phyloP scores from a whole-genome alignment of 2,797 vertebrate species.

The Microctenopoma steveboyesi region DNA sequence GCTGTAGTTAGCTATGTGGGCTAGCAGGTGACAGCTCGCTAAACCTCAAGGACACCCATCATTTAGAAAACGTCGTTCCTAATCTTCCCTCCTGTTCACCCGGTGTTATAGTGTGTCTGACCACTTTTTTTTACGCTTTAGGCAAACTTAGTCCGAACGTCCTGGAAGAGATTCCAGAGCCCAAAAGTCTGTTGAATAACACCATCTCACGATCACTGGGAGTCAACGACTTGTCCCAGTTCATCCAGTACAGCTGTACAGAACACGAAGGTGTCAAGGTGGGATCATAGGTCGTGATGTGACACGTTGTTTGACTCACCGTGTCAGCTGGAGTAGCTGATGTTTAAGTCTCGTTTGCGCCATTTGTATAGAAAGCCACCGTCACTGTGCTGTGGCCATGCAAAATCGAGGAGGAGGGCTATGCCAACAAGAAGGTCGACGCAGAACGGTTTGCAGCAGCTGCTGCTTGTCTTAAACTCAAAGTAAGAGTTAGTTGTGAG shows the following conservation, averaged over 20 bases:
- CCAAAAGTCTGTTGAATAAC: constrained; percentile 89
- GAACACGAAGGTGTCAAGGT: constrained; percentile 89
- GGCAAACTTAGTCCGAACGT: constrained; percentile 52
- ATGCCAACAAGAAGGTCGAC: constrained; percentile 87
- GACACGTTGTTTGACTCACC: fast-evolving
- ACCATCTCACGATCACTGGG: constrained; percentile 87
- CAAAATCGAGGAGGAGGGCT: constrained; percentile 90
- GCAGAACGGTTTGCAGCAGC: constrained; percentile 93
- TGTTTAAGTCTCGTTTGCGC: not conserved
- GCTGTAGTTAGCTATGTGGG: constrained; percentile 1
- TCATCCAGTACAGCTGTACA: constrained; percentile 90
- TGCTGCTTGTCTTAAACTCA: constrained; percentile 90
- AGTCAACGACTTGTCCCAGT: constrained; percentile 84
- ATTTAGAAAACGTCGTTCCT: not conserved
- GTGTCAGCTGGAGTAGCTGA: not conserved
- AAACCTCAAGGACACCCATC: constrained; percentile 60
- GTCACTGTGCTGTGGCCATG: constrained; percentile 91
- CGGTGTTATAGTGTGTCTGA: not conserved
- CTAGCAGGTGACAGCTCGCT: constrained; percentile 7
- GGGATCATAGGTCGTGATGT: constrained; percentile 3
- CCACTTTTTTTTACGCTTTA: constrained; percentile 28
- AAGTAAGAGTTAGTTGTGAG: constrained; percentile 74
- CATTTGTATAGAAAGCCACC: constrained; percentile 86
- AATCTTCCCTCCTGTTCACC: not conserved
- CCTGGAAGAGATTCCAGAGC: constrained; percentile 91